Percentiles rank a stretch among this genome's conserved stretches.
phyloP scores from a whole-genome alignment of 2,797 vertebrate species.

The Enteromius treurensis region DNA sequence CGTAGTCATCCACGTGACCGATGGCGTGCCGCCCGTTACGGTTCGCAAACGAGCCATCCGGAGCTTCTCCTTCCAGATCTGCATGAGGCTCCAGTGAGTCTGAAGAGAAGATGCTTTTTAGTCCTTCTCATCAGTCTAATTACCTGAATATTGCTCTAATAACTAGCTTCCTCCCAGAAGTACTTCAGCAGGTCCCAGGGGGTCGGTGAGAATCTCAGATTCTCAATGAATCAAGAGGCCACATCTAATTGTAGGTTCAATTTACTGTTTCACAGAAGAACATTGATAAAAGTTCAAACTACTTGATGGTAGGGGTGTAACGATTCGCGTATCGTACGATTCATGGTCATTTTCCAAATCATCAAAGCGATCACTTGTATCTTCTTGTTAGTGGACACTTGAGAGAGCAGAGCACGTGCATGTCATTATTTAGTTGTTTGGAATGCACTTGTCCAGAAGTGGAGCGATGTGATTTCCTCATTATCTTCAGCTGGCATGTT shows the following conservation, averaged over 20 bases:
- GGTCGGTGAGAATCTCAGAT: background rate
- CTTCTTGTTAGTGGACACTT: no score
- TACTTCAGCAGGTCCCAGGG: background rate
- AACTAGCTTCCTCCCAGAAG: background rate
- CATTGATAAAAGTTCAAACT: background rate
- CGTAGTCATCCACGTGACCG: conserved; percentile 85
- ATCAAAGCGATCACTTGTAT: no score
- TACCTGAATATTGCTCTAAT: background rate
- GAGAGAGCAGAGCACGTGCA: no score
- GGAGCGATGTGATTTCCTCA: no score
- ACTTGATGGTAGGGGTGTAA: no score
- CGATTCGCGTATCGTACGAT: no score
- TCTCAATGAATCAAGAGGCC: background rate
- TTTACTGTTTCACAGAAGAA: background rate
- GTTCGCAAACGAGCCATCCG: conserved; percentile 75
- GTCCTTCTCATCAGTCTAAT: background rate
- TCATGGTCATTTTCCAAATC: no score
- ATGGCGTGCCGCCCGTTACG: conserved; percentile 83
- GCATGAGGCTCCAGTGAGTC: conserved; percentile 76
- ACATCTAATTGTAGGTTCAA: background rate
- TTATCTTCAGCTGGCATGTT: no score
- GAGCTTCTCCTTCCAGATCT: conserved; percentile 80
- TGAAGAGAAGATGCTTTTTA: conserved; percentile 34
- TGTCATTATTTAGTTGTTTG: no score
- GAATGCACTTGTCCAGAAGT: no score